Evolutionary conservation across 2,797 vertebrate genomes (phyloP).

Genomic region (Taeniopygia guttata): DNA sequence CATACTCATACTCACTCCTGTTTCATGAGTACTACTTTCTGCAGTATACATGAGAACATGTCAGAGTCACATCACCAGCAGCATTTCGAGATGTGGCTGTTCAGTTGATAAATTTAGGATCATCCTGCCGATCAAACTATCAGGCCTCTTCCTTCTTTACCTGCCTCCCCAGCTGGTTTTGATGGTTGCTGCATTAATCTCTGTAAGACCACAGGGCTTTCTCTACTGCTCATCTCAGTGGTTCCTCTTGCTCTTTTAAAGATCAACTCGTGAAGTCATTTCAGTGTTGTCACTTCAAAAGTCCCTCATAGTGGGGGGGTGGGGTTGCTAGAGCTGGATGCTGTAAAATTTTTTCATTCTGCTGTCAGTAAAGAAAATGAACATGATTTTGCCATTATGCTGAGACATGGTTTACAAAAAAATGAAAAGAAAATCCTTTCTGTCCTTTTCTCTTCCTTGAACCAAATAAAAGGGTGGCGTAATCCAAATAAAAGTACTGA

Average conservation of each 20-base stretch:
- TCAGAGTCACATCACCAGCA: background rate
- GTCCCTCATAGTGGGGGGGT: background rate
- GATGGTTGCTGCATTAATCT: background rate
- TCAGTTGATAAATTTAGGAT: background rate
- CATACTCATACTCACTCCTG: fast-evolving
- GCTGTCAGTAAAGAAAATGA: background rate
- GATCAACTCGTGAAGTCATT: background rate
- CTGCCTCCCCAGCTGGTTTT: background rate
- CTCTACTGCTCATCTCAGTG: background rate
- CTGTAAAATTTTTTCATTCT: background rate
- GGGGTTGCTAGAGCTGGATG: background rate
- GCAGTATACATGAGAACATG: fast-evolving
- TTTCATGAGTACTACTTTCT: background rate
- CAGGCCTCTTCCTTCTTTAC: background rate
- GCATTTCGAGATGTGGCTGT: background rate
- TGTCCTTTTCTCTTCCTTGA: background rate
- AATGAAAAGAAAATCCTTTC: background rate
- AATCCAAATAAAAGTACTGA: background rate
- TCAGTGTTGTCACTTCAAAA: background rate
- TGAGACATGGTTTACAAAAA: background rate
- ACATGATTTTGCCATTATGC: background rate
- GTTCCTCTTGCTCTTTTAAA: background rate
- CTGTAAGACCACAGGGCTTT: background rate
- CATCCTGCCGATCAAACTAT: background rate
- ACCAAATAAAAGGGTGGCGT: background rate